Percentiles rank a stretch among this genome's conserved stretches.
These are phyloP conservation scores for Trissolcus japonicus DNA, from an alignment of 2,888 invertebrate genomes.

Conservation along the genomic window DNA sequence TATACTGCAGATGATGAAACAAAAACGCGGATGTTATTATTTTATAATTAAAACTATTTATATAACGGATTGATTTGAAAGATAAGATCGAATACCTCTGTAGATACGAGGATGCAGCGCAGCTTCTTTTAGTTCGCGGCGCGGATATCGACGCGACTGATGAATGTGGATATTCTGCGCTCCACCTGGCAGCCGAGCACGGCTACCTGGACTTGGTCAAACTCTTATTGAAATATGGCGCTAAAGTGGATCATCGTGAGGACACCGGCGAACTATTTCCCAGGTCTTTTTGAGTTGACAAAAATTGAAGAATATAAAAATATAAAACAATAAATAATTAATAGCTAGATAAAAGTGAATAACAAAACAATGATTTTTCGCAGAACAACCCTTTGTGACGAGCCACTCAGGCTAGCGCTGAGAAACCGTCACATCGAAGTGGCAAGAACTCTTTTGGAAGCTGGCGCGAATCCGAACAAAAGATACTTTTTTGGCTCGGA, in stretches of 20 bases:
- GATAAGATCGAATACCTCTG: constrained; percentile 7
- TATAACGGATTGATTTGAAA: no score
- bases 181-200: constrained; percentile 93
- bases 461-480: constrained; percentile 93
- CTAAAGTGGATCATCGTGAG: constrained; percentile 87
- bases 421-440: constrained; percentile 89
- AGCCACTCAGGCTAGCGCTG: constrained; percentile 92
- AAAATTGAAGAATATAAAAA: no score
- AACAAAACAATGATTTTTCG: neutral
- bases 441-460: constrained; percentile 84
- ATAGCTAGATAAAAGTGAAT: neutral
- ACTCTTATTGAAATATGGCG: constrained; percentile 85
- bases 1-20: no score
- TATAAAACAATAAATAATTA: neutral
- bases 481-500: constrained; percentile 94
- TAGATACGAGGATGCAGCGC: constrained; percentile 86
- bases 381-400: constrained; percentile 86
- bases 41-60: no score
- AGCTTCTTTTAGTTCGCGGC: constrained; percentile 87
- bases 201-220: constrained; percentile 85
- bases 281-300: constrained; percentile 61
- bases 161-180: constrained; percentile 93
- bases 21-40: no score
- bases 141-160: constrained; percentile 89
- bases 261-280: constrained; percentile 85